Evolutionary conservation across 1,140 invertebrate species (phyloP).

Genomic region (Wiebesia pumilae): DNA sequence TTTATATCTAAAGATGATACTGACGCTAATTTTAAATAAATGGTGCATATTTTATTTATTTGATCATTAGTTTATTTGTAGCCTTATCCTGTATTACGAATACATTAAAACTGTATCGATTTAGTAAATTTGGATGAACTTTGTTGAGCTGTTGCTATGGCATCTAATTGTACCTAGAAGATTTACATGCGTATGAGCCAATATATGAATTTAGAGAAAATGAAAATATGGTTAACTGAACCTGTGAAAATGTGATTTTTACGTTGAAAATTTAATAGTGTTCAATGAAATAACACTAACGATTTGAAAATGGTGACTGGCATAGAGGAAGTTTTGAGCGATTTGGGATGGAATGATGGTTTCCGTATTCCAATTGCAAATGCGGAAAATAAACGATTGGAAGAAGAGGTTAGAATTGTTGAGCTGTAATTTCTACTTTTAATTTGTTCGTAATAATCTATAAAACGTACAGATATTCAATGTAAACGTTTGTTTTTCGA

Average conservation of each 20-base stretch:
- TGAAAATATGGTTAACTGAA: background rate
- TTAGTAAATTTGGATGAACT: background rate
- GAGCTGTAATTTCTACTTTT: conserved; percentile 9
- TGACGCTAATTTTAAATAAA: background rate
- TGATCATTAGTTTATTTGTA: too few relatives aligned
- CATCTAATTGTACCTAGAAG: background rate
- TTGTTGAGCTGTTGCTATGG: conserved; percentile 44
- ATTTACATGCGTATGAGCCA: background rate
- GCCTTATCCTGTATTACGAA: background rate
- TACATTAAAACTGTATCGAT: conserved; percentile 14
- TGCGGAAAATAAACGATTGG: conserved; percentile 80
- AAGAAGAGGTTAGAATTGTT: conserved; percentile 74
- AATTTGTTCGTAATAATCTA: conserved; percentile 16
- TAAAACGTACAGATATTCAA: background rate
- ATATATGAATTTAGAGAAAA: background rate
- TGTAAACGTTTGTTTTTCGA: too few relatives aligned
- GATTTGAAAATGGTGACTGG: conserved; percentile 53
- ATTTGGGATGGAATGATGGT: conserved; percentile 83
- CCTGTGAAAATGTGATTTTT: background rate
- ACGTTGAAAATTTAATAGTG: background rate
- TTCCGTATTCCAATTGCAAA: conserved; percentile 84
- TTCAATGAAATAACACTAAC: background rate
- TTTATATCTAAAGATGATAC: background rate
- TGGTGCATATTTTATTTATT: too few relatives aligned
- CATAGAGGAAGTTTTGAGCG: conserved; percentile 79